Conservation (phyloP, 1,140 invertebrate genomes). For the Drosophila ercepeae region DNA sequence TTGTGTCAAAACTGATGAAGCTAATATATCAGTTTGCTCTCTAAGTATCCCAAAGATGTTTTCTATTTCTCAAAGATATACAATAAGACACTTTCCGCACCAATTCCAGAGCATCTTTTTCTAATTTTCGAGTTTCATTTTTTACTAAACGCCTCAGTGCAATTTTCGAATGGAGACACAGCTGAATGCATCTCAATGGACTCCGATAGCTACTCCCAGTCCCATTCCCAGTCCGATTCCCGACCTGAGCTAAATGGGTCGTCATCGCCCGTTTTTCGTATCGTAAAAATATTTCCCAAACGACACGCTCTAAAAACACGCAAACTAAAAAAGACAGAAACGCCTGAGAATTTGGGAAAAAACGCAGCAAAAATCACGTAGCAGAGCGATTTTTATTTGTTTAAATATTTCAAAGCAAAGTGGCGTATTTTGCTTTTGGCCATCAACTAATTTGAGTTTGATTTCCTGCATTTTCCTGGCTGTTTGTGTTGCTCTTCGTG, state of each 20-base stretch:
- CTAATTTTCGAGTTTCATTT: conserved; percentile 39
- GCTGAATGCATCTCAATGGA: conserved; percentile 53
- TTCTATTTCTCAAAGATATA: not conserved
- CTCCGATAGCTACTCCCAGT: no score
- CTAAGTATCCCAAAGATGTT: no score
- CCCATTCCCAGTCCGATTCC: conserved; percentile 33
- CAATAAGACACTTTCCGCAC: conserved; percentile 7
- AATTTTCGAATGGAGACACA: conserved; percentile 38
- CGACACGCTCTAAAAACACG: conserved; percentile 64
- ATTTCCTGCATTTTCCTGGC: conserved; percentile 28
- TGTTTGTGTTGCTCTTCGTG: conserved; percentile 24
- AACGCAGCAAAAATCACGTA: conserved; percentile 78
- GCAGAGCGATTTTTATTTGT: conserved; percentile 76
- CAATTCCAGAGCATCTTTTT: conserved; percentile 24
- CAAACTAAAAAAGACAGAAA: conserved; percentile 13
- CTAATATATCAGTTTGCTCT: not conserved
- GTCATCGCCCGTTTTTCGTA: conserved; percentile 38
- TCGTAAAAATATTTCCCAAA: conserved; percentile 79
- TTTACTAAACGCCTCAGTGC: conserved; percentile 59
- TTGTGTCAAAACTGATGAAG: conserved; percentile 22
- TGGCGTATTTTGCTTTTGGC: conserved; percentile 42
- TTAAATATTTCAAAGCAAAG: conserved; percentile 68
- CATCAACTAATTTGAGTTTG: conserved; percentile 67
- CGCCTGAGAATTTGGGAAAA: conserved; percentile 51
- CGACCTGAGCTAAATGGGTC: conserved; percentile 75